A percentile compares a stretch with the other conserved stretches of the same genome.
These are phyloP conservation scores for Xyrichtys novacula DNA, from an alignment of 2,797 vertebrate species.

Conservation along the genomic window DNA sequence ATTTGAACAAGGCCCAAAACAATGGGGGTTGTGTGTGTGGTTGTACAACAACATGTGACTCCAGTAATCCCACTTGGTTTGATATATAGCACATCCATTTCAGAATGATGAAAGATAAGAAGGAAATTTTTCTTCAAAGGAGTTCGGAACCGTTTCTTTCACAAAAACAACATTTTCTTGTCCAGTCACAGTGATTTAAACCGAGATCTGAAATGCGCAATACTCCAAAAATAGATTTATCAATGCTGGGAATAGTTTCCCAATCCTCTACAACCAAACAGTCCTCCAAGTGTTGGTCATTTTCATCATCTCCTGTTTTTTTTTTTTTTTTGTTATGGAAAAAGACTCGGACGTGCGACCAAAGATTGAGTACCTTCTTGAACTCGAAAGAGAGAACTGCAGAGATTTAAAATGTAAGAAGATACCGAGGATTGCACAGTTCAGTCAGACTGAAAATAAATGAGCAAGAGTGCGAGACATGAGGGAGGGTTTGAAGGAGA, in stretches of 20 bases:
- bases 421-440: conserved; percentile 14
- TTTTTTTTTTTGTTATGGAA: conserved; percentile 3
- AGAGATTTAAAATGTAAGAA: conserved; percentile 29
- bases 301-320: conserved; percentile 9
- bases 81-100: conserved; percentile 31
- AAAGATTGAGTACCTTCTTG: neutral
- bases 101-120: conserved; percentile 32
- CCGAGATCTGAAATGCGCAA: conserved; percentile 14
- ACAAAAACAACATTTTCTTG: conserved; percentile 19
- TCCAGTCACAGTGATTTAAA: conserved; percentile 13
- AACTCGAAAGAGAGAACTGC: conserved; percentile 22
- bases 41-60: conserved; percentile 30
- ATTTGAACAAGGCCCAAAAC: conserved; percentile 49
- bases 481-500: conserved; percentile 22
- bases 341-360: conserved; percentile 2
- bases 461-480: conserved; percentile 9
- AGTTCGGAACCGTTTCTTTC: conserved; percentile 35
- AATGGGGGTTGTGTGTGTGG: conserved; percentile 51
- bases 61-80: conserved; percentile 35
- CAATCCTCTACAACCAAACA: conserved; percentile 5
- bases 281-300: conserved; percentile 10
- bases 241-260: neutral
- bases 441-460: conserved; percentile 22
- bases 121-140: conserved; percentile 7
- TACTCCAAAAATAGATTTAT: conserved; percentile 4